Evolutionary conservation across 1,140 invertebrate genomes (phyloP), one percentile per base, ranked within the genome.

Genomic region (Papilio helenus): DNA sequence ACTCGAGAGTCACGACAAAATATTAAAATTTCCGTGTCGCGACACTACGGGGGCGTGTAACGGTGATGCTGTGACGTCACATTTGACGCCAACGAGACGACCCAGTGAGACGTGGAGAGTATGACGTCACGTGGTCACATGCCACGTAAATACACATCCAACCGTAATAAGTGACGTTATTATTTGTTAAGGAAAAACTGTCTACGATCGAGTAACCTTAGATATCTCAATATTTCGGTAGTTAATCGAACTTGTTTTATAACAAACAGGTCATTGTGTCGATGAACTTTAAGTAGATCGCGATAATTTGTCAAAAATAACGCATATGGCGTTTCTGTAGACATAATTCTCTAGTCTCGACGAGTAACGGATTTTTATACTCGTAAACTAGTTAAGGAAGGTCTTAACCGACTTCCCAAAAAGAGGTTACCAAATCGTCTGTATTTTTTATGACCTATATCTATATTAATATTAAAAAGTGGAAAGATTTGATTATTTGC

Each of bases 31-130:
- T 65, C 26, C 26, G 61, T 26, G 2, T 29, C 23, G 14, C 10
- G 61, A 29, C 61, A 29, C 23, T 65, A 65, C 61, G 61, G 61
- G 61, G 61, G 61, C 61, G 61, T 65, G 26, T 65, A 65, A 65
- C 61, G 61, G 61, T 65, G 58, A 61, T 5, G 12, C 2, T 29
- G 26, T 65, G 23, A 65, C 61, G 23, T 26, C 23, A 65, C 23
- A 16, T n/a, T 14, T 29, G 14, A 1, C 61, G 61, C 23, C 20
- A 65, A 29, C 20, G 20, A 61, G 20, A 20, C 58, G 58, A 20
- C 55, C 51, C 51, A 20, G 51, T 58, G n/a, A 9, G 55, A 58
- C 34, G 34, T 12, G 44, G 44, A 16, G 14, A 16, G n/a, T 65
- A 29, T 65, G 61, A 65, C 61, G 61, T 65, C 61, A 65, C 61